Evolutionary conservation across 2,888 invertebrate genomes (phyloP), one percentile per base, ranked within the genome.

Genomic region (Archaeoteleia sp.): DNA sequence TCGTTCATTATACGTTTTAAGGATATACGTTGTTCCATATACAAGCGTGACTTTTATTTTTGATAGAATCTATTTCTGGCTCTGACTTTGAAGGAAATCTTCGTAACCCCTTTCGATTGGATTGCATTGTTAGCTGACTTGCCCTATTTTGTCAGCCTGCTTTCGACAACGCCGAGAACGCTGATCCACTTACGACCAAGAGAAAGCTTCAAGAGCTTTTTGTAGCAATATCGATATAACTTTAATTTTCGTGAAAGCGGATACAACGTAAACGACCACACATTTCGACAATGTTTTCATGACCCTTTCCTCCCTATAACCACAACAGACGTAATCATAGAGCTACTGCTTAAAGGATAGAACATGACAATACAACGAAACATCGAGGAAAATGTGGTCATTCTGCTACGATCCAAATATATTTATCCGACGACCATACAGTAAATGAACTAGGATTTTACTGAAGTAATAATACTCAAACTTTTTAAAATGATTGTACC

Each of bases 241-340:
- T 74, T 75, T 72, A 70, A 71, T 68, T 70, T 73, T 71, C 67
- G 53, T 60, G 42, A 67, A 67, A 72, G 65, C 70, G 66, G 53
- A 61, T 40, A 15, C 45, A 49, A 43, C 45, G 53, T 42, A 40
- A 66, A 53, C 66, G 53, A 46, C 48, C 51, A 53, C 53, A 27
- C 66, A 30, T 60, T 65, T 66, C 10, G 25, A 25, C 46, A 27
- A 15, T 30, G 27, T 51, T 61, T 49, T 60, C 51, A 53, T 53
- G 53, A 40, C 15, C 20, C 42, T 58, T 51, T 35, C 42, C 43
- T 63, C 23, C 30, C 15, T 30, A 25, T 40, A 42, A 43, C 29
- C 40, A 27, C 8, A 14, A 42, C 34, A 10, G 32, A 20, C 30
- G 32, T 20, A 25, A 40, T n/a, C 17, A 12, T 7, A 10, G 20